A percentile compares a stretch with the other conserved stretches of the same genome.
These are phyloP conservation scores for Lasiurus cinereus DNA, from an alignment of 2,113 vertebrate species.

Conservation along the genomic window DNA sequence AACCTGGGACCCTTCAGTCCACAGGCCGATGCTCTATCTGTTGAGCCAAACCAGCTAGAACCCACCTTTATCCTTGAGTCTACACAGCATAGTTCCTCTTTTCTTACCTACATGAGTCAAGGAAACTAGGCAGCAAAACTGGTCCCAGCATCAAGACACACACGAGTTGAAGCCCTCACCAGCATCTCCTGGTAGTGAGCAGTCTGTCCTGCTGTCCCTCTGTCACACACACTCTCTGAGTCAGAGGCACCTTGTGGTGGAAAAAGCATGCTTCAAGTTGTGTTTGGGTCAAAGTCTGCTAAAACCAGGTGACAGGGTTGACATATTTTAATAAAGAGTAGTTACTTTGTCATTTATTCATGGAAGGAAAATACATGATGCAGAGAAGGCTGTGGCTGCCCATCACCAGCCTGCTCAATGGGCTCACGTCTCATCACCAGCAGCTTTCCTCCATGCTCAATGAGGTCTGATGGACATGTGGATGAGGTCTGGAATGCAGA, in stretches of 20 bases:
- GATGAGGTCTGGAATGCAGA: neutral
- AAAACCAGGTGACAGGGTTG: neutral
- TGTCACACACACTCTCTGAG: neutral
- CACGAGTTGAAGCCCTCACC: neutral
- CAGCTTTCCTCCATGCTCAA: neutral
- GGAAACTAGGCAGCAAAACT: constrained; percentile 11
- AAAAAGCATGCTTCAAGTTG: neutral
- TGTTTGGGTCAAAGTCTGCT: constrained; percentile 33
- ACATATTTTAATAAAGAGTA: constrained; percentile 38
- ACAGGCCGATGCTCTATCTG: no score
- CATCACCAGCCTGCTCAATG: neutral
- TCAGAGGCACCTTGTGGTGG: neutral
- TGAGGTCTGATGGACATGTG: neutral
- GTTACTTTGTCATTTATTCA: constrained; percentile 22
- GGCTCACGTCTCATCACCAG: neutral
- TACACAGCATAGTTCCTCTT: neutral
- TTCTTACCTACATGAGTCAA: neutral
- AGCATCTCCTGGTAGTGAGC: neutral
- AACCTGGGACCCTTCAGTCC: no score
- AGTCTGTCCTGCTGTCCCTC: neutral
- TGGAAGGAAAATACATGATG: neutral
- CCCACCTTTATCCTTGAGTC: neutral
- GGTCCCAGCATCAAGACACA: neutral
- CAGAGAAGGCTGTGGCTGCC: neutral
- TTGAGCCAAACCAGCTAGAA: no score